Evolutionary conservation across 2,797 vertebrate species (phyloP).

Genomic region (Amblyraja radiata): DNA sequence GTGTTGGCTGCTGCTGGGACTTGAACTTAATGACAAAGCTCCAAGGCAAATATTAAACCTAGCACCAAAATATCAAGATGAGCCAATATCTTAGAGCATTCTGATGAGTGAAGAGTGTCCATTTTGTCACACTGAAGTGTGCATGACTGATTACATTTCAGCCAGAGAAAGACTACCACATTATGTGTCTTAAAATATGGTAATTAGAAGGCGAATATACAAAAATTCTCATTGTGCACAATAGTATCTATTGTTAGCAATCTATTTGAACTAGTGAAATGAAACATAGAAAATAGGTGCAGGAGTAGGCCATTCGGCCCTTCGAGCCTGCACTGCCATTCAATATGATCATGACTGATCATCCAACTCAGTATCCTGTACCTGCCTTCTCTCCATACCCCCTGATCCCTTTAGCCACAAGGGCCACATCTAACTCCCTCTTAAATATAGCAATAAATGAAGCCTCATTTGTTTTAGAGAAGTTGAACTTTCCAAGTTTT

Average conservation of each 20-base stretch:
- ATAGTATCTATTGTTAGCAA: background rate
- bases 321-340: too few species aligned
- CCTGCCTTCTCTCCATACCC: too few species aligned
- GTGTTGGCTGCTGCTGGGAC: slow-evolving; percentile 22
- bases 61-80: slow-evolving; percentile 13
- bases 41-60: background rate
- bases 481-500: background rate
- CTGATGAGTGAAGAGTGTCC: slow-evolving; percentile 13
- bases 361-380: too few species aligned
- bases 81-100: background rate
- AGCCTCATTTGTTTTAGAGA: background rate
- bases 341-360: too few species aligned
- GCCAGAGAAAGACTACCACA: background rate
- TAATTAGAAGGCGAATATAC: background rate
- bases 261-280: background rate
- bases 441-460: too few species aligned
- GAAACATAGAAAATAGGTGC: background rate
- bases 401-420: too few species aligned
- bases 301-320: too few species aligned
- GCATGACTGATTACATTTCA: slow-evolving; percentile 14
- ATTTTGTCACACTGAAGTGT: background rate
- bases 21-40: background rate
- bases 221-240: background rate
- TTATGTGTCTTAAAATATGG: background rate
- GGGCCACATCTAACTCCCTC: too few species aligned